Percentiles rank a stretch among this genome's conserved stretches.
These are phyloP conservation scores for Galeruca laticollis DNA, from an alignment of 2,888 invertebrate species.

Conservation along the genomic window DNA sequence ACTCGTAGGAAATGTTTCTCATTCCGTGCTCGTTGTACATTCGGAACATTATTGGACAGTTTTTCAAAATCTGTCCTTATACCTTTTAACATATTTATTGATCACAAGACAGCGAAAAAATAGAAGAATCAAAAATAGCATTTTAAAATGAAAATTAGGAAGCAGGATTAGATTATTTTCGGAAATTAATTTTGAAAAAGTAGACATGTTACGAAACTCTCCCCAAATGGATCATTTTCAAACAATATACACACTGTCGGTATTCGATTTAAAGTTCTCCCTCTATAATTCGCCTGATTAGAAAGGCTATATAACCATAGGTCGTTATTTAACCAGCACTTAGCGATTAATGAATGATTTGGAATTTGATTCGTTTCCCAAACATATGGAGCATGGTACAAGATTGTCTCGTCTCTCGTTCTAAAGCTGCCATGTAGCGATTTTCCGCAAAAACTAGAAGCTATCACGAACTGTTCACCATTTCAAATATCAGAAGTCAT, in stretches of 20 bases:
- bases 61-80: too few relatives aligned
- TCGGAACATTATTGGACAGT: too few relatives aligned
- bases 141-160: too few relatives aligned
- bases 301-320: conserved; percentile 6
- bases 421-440: conserved; percentile 1
- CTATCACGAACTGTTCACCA: conserved; percentile 40
- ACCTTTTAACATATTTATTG: too few relatives aligned
- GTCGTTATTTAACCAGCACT: conserved; percentile 43
- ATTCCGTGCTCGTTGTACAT: too few relatives aligned
- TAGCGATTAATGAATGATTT: conserved; percentile 54
- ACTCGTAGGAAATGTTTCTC: too few relatives aligned
- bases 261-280: neutral
- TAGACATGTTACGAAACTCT: too few relatives aligned
- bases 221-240: neutral
- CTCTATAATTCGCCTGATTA: conserved; percentile 18
- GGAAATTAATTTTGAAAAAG: too few relatives aligned
- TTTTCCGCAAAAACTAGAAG: conserved; percentile 12
- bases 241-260: neutral
- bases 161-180: too few relatives aligned
- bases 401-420: conserved; percentile 28
- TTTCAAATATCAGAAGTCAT: conserved; percentile 49
- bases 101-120: too few relatives aligned
- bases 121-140: too few relatives aligned
- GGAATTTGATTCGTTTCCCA: conserved; percentile 44
- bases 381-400: conserved; percentile 56